Evolutionary conservation across 2,888 invertebrate genomes (phyloP).

Genomic region (Pristionchus fissidentatus): DNA sequence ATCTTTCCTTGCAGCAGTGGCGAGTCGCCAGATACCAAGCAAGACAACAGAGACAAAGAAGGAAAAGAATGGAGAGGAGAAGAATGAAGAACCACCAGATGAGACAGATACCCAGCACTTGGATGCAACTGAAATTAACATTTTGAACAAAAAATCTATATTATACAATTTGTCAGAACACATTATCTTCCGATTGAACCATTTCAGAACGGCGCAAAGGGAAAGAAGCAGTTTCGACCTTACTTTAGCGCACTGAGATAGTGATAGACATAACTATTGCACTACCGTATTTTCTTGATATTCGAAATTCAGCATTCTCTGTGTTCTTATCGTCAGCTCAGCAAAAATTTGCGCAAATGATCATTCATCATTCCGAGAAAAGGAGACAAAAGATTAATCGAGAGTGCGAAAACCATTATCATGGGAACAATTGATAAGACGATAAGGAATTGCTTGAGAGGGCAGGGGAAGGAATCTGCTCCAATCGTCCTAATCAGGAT

Average conservation of each 20-base stretch:
- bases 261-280: not conserved
- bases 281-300: not conserved
- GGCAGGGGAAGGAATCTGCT: no score
- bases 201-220: no score
- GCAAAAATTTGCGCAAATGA: no score
- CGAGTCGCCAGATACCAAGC: not conserved
- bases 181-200: no score
- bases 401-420: no score
- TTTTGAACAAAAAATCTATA: not conserved
- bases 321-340: no score
- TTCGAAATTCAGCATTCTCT: not conserved
- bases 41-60: conserved; percentile 2
- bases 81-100: conserved; percentile 68
- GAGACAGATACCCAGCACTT: conserved; percentile 69
- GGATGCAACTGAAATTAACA: conserved; percentile 64
- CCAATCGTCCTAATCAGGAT: no score
- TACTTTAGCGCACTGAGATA: not conserved
- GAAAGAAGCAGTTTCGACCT: no score
- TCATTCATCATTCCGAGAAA: no score
- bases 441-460: no score
- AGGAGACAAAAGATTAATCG: no score
- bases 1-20: not conserved
- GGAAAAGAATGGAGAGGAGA: conserved; percentile 47
- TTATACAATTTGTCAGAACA: not conserved
- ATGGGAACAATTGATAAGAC: no score